Base-by-base conservation (phyloP, 1,140 invertebrate species). In the Choristoneura fumiferana region DNA sequence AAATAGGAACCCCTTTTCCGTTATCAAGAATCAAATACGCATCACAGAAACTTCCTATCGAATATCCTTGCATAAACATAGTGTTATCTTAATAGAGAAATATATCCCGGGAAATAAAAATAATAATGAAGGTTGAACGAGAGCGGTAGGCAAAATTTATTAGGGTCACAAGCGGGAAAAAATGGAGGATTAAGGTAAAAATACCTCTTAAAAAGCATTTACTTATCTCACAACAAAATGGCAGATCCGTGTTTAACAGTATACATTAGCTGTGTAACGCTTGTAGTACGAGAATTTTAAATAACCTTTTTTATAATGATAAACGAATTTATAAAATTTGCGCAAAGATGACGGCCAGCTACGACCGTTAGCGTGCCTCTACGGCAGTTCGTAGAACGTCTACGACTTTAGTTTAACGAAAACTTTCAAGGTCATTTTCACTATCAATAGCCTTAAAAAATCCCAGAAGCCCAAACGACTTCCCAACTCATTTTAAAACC, bases 171-270 rank as follows among this genome's bases (percentile, higher is more conserved):
- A 18, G 43, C 43, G 43, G 43, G 43, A 29, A 33, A 29, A 29
- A 49, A 49, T 18, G 43, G 43, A 17, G 29, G 43, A 49, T 49
- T 49, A 49, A 49, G 43, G 43, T 49, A 33, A 49, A n/a, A 49
- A 49, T 49, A 33, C 22, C 43, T 49, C 22, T 49, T 49, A 49
- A 49, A 49, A 49, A 18, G 18, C 18, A 22, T 49, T 12, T 17
- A 22, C 22, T 49, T 49, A 49, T 49, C 22, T 49, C 4, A 33
- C 18, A 33, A 49, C 22, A 49, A 49, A 49, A 29, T 29, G 22
- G 22, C 22, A 29, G 22, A 29, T 29, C 22, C 22, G 22, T 6
- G 22, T 29, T 29, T 29, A 29, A 29, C 22, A 29, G 22, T 29
- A 29, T 29, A 29, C 6, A 29, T 29, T 29, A 29, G 22, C 22